Base-by-base conservation (phyloP, 2,797 vertebrate genomes). In the Arctocebus calabarensis region DNA sequence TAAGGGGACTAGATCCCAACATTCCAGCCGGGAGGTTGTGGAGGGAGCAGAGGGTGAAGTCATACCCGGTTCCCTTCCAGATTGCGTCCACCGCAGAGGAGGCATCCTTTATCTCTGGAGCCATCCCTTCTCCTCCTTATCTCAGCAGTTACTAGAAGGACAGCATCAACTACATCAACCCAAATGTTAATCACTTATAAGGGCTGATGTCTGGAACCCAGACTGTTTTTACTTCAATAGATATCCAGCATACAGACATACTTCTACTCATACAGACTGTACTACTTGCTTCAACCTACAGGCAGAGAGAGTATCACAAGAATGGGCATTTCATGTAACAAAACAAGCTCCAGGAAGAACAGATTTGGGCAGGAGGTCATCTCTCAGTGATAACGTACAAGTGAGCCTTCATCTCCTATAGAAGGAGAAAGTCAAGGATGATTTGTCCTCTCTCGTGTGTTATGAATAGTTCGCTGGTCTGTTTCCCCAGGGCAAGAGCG, bases 361-460 rank as follows among this genome's bases (percentile, higher is more conserved):
- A 94, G n/a, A 78, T 55, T 45, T 74, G 77, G 55, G 55, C 62
- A 59, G 34, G 37, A 22, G 27, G 20, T 79, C 81, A 89, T 45
- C 29, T 68, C n/a, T 87, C 81, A 77, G 79, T 71, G 52, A 84
- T 93, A 93, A 84, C 25, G 77, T 73, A 52, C 3, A 57, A 52
- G 57, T 25, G 84, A 12, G 27, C 10, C 43, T 92, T 34, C 90
- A 2, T 87, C 61, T 40, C 13, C 34, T 32, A 1, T 27, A 14
- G 61, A 82, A 62, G 55, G 16, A 48, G 84, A 55, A 74, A 70
- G 20, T 75, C 20, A 59, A 37, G 61, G 43, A 62, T 0, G 8
- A 70, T 43, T 66, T 0, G 0, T 66, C 29, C 23, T 91, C 9
- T 25, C 66, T 34, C 64, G 7, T 88, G 37, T 48, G 2, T 66